Conservation (phyloP, 1,140 invertebrate genomes). For the Drosophila fuyamai region DNA sequence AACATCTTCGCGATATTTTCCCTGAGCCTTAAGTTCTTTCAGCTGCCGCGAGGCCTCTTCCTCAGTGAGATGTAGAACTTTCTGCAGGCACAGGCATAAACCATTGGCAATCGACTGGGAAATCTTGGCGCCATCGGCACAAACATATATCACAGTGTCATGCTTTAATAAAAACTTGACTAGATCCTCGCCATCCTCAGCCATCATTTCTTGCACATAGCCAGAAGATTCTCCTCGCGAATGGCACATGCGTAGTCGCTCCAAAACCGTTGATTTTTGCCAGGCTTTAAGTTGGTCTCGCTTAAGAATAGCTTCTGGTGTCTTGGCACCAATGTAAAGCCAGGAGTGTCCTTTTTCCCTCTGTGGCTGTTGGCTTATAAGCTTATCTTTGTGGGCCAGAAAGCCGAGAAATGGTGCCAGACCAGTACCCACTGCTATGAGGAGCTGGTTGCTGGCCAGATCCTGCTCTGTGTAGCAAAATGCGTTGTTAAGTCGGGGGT, state of each 20-base stretch:
- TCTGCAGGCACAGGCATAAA: constrained; percentile 86
- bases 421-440: constrained; percentile 94
- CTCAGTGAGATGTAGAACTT: constrained; percentile 78
- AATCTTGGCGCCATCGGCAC: constrained; percentile 92
- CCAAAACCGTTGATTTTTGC: constrained; percentile 85
- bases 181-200: constrained; percentile 86
- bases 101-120: constrained; percentile 88
- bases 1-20: constrained; percentile 86
- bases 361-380: constrained; percentile 9
- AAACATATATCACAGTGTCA: constrained; percentile 88
- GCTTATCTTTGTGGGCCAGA: constrained; percentile 86
- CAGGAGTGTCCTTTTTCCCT: constrained; percentile 85
- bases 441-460: constrained; percentile 87
- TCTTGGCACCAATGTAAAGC: constrained; percentile 92
- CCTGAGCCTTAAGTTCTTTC: constrained; percentile 84
- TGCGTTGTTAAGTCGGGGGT: constrained; percentile 87
- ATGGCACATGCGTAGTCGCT: constrained; percentile 87
- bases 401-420: constrained; percentile 92
- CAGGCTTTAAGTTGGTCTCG: constrained; percentile 72
- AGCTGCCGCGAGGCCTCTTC: constrained; percentile 84
- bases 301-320: constrained; percentile 86
- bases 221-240: constrained; percentile 85
- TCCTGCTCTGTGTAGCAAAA: constrained; percentile 86
- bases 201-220: constrained; percentile 88
- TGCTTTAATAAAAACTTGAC: constrained; percentile 86